Evolutionary conservation across 2,888 invertebrate species (phyloP).

Genomic region (Lasioglossum pauxillum): DNA sequence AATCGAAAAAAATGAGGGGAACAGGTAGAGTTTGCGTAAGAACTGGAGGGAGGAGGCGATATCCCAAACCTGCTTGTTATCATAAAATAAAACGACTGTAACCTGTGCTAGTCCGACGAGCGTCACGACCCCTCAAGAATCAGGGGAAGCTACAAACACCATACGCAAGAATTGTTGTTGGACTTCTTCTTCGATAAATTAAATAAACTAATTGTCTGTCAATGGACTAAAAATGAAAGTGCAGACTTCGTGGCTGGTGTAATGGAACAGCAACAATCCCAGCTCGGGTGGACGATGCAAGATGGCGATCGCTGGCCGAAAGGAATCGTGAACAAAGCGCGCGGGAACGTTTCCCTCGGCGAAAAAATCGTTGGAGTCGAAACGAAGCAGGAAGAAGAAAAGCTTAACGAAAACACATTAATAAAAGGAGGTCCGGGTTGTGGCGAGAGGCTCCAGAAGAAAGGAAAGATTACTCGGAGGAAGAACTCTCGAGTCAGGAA

Average conservation of each 20-base stretch:
- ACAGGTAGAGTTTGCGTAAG: constrained; percentile 76
- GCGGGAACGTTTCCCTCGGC: not conserved
- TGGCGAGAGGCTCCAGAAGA: constrained; percentile 1
- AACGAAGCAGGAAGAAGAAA: constrained; percentile 5
- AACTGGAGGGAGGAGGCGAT: constrained; percentile 18
- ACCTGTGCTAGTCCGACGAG: not conserved
- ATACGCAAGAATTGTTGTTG: not conserved
- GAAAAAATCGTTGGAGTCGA: constrained; percentile 1
- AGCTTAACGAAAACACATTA: constrained; percentile 50
- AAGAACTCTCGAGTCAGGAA: constrained; percentile 23
- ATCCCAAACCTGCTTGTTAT: not conserved
- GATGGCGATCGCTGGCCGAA: not conserved
- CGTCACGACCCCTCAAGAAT: not conserved
- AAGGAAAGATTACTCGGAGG: constrained; percentile 45
- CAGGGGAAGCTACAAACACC: not conserved
- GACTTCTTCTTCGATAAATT: too few species aligned
- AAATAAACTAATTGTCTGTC: too few species aligned
- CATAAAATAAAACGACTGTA: not conserved
- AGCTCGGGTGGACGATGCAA: too few species aligned
- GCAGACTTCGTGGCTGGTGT: too few species aligned
- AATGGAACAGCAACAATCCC: too few species aligned
- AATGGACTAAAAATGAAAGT: too few species aligned
- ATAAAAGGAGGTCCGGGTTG: constrained; percentile 15
- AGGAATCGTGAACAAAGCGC: not conserved
- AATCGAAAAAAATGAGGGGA: constrained; percentile 76